Percentiles rank a stretch among this genome's conserved stretches.
Conservation (phyloP, 2,888 invertebrate species). For the Dastarcus helophoroides region DNA sequence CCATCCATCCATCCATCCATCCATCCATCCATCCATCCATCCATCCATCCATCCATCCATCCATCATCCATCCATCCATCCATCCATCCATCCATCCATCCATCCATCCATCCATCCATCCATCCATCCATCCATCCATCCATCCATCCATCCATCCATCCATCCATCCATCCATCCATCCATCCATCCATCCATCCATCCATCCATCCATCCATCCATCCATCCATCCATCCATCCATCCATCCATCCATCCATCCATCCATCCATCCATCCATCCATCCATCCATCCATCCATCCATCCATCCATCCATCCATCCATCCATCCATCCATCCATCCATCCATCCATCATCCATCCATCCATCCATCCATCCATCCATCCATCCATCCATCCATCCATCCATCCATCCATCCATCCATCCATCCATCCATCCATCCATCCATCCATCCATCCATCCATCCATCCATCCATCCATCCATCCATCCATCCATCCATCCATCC, state of each 20-base stretch:
- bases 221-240: conserved; percentile 8
- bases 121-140: conserved; percentile 8
- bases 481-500: conserved; percentile 8
- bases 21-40: conserved; percentile 8
- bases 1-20: conserved; percentile 8
- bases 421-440: conserved; percentile 7
- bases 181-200: conserved; percentile 6
- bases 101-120: conserved; percentile 8
- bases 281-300: conserved; percentile 4
- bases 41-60: too few species aligned
- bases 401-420: conserved; percentile 8
- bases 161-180: conserved; percentile 8
- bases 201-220: conserved; percentile 7
- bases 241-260: conserved; percentile 8
- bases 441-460: conserved; percentile 7
- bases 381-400: conserved; percentile 8
- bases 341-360: too few species aligned
- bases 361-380: conserved; percentile 7
- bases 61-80: too few species aligned
- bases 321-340: conserved; percentile 7
- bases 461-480: conserved; percentile 8
- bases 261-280: conserved; percentile 8
- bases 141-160: conserved; percentile 8
- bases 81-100: conserved; percentile 8
- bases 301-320: conserved; percentile 8